Evolutionary conservation across 2,888 invertebrate species (phyloP).

Genomic region (Drosophila parthenogenetica): DNA sequence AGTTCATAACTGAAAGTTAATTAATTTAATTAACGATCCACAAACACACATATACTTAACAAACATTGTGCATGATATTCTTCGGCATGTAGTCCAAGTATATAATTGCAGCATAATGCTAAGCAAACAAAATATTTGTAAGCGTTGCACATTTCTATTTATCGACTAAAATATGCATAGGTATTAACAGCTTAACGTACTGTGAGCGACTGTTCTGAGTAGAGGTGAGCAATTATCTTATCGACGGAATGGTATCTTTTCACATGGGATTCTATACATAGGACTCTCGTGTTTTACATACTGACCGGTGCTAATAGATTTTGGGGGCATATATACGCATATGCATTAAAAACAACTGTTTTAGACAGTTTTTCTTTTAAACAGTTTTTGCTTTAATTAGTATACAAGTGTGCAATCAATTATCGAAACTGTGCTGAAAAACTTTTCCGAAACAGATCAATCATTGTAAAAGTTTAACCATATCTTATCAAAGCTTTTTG

Average conservation of each 20-base stretch:
- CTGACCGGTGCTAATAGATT: background rate
- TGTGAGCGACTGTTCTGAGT: slow-evolving; percentile 23
- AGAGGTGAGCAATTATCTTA: slow-evolving; percentile 36
- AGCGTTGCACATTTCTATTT: slow-evolving; percentile 43
- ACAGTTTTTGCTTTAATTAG: slow-evolving; percentile 4
- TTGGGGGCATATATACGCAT: background rate
- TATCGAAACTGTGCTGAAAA: slow-evolving; percentile 9
- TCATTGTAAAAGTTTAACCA: background rate
- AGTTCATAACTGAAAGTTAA: slow-evolving; percentile 39
- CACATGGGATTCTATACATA: slow-evolving; percentile 6
- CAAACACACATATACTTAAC: slow-evolving; percentile 9
- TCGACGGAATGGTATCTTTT: slow-evolving; percentile 35
- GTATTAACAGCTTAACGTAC: slow-evolving; percentile 20
- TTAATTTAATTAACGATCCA: background rate
- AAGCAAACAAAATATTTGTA: slow-evolving; percentile 41
- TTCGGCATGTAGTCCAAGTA: slow-evolving; percentile 16
- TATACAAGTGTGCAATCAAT: slow-evolving; percentile 12
- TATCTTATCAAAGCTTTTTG: slow-evolving; percentile 22
- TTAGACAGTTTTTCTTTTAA: background rate
- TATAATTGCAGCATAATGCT: slow-evolving; percentile 19
- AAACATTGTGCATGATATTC: slow-evolving; percentile 21
- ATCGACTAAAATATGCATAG: slow-evolving; percentile 18
- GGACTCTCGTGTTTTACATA: background rate
- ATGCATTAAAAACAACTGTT: background rate
- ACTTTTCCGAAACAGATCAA: slow-evolving; percentile 1